phyloP scores from a whole-genome alignment of 2,888 invertebrate species.

The Kryphioiulus occultus region DNA sequence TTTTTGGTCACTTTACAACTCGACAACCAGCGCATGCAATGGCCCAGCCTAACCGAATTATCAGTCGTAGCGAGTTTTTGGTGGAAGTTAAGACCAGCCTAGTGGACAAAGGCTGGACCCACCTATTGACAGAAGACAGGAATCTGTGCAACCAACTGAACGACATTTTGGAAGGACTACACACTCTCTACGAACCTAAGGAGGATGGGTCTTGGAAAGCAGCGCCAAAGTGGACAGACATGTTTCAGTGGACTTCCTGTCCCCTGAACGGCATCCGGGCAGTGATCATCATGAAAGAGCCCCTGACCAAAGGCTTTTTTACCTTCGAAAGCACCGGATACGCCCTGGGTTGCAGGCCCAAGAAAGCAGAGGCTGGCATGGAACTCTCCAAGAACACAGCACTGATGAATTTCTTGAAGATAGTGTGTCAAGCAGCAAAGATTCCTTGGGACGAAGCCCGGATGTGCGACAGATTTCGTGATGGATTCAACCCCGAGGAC shows the following conservation, averaged over 20 bases:
- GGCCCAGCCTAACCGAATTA: neutral
- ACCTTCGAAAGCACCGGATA: neutral
- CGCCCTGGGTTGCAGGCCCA: neutral
- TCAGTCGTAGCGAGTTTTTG: neutral
- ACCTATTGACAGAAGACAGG: neutral
- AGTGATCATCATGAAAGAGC: neutral
- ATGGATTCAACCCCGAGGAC: neutral
- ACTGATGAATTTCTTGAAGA: neutral
- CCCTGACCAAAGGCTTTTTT: neutral
- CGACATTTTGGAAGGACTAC: neutral
- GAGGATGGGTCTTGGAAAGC: neutral
- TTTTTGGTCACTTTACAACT: too few species aligned
- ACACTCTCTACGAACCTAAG: neutral
- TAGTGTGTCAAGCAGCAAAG: neutral
- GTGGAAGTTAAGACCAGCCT: neutral
- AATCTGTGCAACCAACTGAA: constrained; percentile 4
- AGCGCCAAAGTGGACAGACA: neutral
- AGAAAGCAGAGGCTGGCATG: neutral
- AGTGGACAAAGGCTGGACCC: neutral
- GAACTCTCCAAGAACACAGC: neutral
- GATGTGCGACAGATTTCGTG: neutral
- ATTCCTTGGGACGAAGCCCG: neutral
- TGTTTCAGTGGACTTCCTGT: constrained; percentile 32
- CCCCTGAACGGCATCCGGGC: neutral
- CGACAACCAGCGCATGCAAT: neutral